Conservation (phyloP, 1,140 invertebrate species). For the Papilio helenus region DNA sequence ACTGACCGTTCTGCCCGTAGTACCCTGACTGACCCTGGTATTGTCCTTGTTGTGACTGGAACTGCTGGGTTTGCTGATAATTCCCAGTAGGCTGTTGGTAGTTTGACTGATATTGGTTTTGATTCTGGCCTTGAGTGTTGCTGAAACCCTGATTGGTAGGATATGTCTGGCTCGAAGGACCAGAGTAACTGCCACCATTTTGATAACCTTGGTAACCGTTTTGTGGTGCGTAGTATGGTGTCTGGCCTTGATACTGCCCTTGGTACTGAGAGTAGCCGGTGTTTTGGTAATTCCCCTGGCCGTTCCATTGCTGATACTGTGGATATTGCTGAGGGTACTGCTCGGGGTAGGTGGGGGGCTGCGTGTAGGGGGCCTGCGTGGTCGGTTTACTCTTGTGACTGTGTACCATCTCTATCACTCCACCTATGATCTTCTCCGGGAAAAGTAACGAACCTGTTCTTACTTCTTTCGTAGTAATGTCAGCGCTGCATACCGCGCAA, state of each 20-base stretch:
- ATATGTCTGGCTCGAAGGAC: conserved; percentile 44
- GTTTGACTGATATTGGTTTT: conserved; percentile 45
- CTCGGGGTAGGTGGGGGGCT: conserved; percentile 50
- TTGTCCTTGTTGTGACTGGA: conserved; percentile 42
- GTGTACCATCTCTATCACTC: conserved; percentile 74
- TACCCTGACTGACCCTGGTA: conserved; percentile 44
- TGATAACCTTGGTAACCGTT: conserved; percentile 48
- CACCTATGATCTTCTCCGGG: conserved; percentile 73
- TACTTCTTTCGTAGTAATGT: conserved; percentile 55
- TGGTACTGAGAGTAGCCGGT: conserved; percentile 54
- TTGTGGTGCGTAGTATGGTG: conserved; percentile 42
- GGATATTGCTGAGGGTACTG: conserved; percentile 59
- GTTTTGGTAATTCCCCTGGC: conserved; percentile 48
- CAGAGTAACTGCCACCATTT: conserved; percentile 42
- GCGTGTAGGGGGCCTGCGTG: conserved; percentile 45
- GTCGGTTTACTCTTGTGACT: conserved; percentile 71
- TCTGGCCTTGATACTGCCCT: conserved; percentile 51
- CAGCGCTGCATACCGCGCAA: neutral
- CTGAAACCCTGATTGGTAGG: conserved; percentile 44
- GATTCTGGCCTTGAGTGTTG: conserved; percentile 50
- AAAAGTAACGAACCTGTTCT: conserved; percentile 60
- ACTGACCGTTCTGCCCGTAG: conserved; percentile 34
- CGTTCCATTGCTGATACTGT: conserved; percentile 57
- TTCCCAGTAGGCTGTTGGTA: conserved; percentile 40
- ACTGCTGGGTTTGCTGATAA: conserved; percentile 28